Conservation (phyloP, 53 echinoderm and acorn worm species). For the Holothuria scabra region DNA sequence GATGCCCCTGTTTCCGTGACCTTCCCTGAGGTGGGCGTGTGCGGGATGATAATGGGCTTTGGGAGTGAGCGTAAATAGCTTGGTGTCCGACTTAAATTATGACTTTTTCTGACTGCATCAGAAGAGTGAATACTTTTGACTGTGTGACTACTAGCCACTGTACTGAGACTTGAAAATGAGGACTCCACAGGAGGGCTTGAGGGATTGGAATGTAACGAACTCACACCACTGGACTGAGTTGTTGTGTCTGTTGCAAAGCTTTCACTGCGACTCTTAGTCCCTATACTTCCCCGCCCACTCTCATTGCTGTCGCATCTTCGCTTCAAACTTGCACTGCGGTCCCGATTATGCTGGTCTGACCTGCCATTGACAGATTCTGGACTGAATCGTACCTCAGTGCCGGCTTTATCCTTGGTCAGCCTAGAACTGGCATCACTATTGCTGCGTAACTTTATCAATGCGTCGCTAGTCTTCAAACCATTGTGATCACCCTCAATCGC, state of each 20-base stretch:
- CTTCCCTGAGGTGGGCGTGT: constrained; percentile 75
- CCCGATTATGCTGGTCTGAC: constrained; percentile 53
- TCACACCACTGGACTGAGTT: constrained; percentile 93
- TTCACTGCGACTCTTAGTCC: constrained; percentile 95
- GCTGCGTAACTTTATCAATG: constrained; percentile 81
- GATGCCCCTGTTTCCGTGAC: constrained; percentile 86
- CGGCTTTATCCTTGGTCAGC: constrained; percentile 56
- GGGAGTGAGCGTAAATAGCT: constrained; percentile 85
- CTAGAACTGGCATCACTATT: constrained; percentile 94
- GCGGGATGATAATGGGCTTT: constrained; percentile 78
- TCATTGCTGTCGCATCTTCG: constrained; percentile 95
- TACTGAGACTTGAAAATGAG: constrained; percentile 84
- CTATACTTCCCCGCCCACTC: constrained; percentile 92
- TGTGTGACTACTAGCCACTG: constrained; percentile 86
- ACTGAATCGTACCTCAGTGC: constrained; percentile 67
- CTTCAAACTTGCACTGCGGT: constrained; percentile 81
- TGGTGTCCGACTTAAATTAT: constrained; percentile 90
- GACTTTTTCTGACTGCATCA: constrained; percentile 79
- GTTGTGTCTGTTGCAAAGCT: constrained; percentile 94
- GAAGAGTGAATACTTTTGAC: constrained; percentile 94
- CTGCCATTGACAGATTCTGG: constrained; percentile 74
- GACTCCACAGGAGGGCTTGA: constrained; percentile 90
- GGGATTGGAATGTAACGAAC: constrained; percentile 92
- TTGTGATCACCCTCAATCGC: constrained; percentile 69
- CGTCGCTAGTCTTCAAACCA: constrained; percentile 61